Evolutionary conservation across 2,113 vertebrate species (phyloP), one percentile per base, ranked within the genome.

Genomic region (Thymallus thymallus): DNA sequence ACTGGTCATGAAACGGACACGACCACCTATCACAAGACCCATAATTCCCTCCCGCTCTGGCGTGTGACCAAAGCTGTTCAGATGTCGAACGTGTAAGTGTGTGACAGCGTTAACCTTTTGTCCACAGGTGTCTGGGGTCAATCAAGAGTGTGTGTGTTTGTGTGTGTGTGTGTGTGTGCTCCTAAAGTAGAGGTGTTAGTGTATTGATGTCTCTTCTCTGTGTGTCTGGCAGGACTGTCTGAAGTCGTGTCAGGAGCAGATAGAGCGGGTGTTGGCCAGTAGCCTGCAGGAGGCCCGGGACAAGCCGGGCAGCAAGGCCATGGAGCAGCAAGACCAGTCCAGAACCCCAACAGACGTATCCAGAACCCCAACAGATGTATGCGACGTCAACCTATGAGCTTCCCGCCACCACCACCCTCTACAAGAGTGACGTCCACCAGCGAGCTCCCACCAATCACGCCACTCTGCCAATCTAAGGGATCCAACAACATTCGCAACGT

Each of bases 221-320:
- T 75, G 62, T 90, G 68, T 70, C 24, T 69, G 85, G 35, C 69
- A 98, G 97, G 96, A 98, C 76, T 98, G 95, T 86, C 94, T 99
- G 89, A 96, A 94, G 91, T 95, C 94, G 29, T 99, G 97, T 91
- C 97, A 99, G 88, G 97, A 99, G 90, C 96, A 98, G 92, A 99
- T 99, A 0, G 96, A 99, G 89, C 93, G 94, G 0, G 93, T 97
- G 87, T 92, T 99, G 83, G 90, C 94, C 45, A 93, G 85, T 85
- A 97, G 91, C 88, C 95, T 98, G 82, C 92, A 86, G 80, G 91
- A 91, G 63, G 87, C 82, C 32, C 90, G 91, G 69, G 75, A 92
- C 3, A 84, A 91, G 0, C 88, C 89, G 1, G 90, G 91, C 77
- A 87, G 13, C 81, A 97, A 98, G 90, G 90, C 87, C 0, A 87